Evolutionary conservation across 2,888 invertebrate species (phyloP), one percentile per base, ranked within the genome.

Genomic region (Papilio protenor): DNA sequence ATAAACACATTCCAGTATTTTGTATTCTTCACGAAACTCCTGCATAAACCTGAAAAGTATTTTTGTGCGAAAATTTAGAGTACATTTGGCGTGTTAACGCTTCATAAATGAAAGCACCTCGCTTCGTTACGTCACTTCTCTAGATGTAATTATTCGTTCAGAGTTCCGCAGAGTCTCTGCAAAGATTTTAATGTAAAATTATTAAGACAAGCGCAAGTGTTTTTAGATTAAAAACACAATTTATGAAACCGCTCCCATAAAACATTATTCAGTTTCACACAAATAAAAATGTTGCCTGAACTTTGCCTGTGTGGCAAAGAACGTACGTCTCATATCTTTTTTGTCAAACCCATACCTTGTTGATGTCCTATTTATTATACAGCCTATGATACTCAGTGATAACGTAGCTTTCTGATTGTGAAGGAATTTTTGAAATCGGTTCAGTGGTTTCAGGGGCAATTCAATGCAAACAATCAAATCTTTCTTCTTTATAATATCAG

Each of bases 131-230:
- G 33, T 72, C 72, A 71, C 49, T 52, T 27, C 55, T 72, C 18
- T 52, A 18, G n/a, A 52, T 72, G 52, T 72, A 72, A 72, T 72
- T 72, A 52, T n/a, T 55, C 52, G 72, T 33, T 72, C 52, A 27
- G 49, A 52, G 52, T 27, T 40, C 11, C 66, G 40, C 33, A 66
- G 69, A 47, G n/a, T 55, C 55, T 23, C 33, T 72, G 52, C 52
- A 55, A 72, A 55, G 27, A 72, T 27, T 55, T 72, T 72, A 72
- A 72, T 72, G 72, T 72, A 72, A n/a, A 72, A 72, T 72, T 72
- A 55, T 72, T 55, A 27, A 55, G 72, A 72, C 49, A 55, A 27
- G 55, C 49, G 33, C 33, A 55, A 55, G 55, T 21, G 11, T 72
- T 69, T 69, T 69, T 45, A 69, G n/a, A 69, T 21, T 69, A 40